phyloP scores from a whole-genome alignment of 2,113 vertebrate species.

The Loxodonta africana region DNA sequence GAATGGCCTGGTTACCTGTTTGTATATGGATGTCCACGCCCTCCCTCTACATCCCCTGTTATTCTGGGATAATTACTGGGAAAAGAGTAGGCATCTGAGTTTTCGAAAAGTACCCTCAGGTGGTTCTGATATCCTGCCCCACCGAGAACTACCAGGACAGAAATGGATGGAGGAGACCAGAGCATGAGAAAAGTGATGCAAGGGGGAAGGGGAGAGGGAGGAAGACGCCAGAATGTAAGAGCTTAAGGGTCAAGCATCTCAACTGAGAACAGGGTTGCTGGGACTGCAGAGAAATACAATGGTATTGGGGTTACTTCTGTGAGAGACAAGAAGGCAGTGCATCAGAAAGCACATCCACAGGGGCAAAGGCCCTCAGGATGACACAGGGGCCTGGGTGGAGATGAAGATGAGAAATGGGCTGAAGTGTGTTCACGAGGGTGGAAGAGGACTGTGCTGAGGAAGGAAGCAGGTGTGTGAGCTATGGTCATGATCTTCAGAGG shows the following conservation, averaged over 20 bases:
- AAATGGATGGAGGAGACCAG: neutral
- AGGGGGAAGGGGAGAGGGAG: neutral
- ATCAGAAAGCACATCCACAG: neutral
- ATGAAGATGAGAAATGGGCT: neutral
- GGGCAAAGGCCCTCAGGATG: neutral
- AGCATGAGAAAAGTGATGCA: neutral
- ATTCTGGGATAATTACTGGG: neutral
- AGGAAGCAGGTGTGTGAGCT: too few species aligned
- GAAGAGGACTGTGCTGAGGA: neutral
- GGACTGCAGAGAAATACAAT: neutral
- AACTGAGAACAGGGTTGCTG: neutral
- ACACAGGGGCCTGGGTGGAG: fast-evolving
- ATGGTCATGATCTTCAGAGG: neutral
- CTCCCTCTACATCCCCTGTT: neutral
- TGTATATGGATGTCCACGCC: too few species aligned
- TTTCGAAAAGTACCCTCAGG: too few species aligned
- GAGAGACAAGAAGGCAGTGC: neutral
- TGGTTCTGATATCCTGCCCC: neutral
- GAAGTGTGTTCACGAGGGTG: neutral
- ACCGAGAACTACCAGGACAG: neutral
- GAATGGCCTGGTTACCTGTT: neutral
- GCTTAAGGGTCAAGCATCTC: neutral
- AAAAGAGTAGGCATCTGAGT: neutral
- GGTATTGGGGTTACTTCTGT: neutral
- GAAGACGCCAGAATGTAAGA: neutral